Conservation (phyloP, 92 coral and sea anemone species). For the Virgularia gustaviana region DNA sequence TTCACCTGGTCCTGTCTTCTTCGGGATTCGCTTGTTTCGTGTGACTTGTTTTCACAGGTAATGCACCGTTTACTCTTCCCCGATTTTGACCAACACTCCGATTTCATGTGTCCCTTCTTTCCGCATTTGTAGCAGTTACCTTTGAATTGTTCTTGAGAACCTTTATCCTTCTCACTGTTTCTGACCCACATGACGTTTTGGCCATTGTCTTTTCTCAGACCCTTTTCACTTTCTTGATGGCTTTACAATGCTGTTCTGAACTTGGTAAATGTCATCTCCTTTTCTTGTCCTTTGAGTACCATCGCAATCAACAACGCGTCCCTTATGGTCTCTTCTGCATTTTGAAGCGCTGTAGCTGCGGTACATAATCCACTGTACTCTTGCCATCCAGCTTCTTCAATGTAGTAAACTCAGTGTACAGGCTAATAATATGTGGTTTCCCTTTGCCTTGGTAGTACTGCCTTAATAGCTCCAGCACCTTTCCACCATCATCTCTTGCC, state of each 20-base stretch:
- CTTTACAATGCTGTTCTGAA: slow-evolving; percentile 38
- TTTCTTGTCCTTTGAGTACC: slow-evolving; percentile 34
- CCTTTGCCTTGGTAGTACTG: slow-evolving; percentile 30
- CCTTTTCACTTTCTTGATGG: slow-evolving; percentile 40
- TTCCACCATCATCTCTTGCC: slow-evolving; percentile 38
- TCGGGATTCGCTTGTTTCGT: slow-evolving; percentile 4
- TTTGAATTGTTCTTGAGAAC: too few species aligned
- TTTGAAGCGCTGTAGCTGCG: slow-evolving; percentile 44
- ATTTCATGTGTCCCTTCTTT: too few species aligned
- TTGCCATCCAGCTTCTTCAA: slow-evolving; percentile 17
- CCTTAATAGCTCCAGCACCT: slow-evolving; percentile 25
- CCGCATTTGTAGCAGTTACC: too few species aligned
- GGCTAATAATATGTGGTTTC: slow-evolving; percentile 39
- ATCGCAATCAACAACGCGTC: too few species aligned
- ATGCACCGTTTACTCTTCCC: slow-evolving; percentile 38
- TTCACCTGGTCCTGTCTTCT: slow-evolving; percentile 18
- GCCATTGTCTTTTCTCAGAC: slow-evolving; percentile 14
- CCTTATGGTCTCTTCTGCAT: too few species aligned
- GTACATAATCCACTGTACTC: slow-evolving; percentile 32
- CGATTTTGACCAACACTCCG: slow-evolving; percentile 17
- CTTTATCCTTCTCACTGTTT: too few species aligned
- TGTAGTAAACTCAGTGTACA: slow-evolving; percentile 43
- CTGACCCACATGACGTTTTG: too few species aligned
- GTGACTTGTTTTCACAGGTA: slow-evolving; percentile 7
- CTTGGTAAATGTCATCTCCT: slow-evolving; percentile 25